Evolutionary conservation across 2,113 vertebrate genomes (phyloP), one percentile per base, ranked within the genome.

Genomic region (Antennarius striatus): DNA sequence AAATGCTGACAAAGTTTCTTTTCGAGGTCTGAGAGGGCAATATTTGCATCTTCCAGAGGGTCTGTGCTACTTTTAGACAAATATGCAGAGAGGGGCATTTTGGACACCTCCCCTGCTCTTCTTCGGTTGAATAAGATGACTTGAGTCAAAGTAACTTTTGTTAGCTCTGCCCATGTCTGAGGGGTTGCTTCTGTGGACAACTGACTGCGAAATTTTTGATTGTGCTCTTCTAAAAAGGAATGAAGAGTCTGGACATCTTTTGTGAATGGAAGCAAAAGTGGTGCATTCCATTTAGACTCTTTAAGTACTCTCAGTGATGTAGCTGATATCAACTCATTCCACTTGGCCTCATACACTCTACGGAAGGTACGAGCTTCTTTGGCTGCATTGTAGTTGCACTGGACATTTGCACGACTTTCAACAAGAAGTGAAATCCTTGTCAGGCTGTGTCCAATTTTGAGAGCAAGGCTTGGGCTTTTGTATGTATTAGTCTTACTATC

Each of bases 111-210:
- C 10, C 49, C 54, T 10, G 71, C 43, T 51, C 80, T 64, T 22
- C 73, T 46, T 4, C 73, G 39, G 56, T 84, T 86, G 48, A 87
- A 83, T 39, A 87, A 22, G 11, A 81, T 70, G 4, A 83, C 69
- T 58, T 83, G 62, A 1, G 80, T 63, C 56, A 87, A 28, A 8
- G 46, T 69, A 0, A 86, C n/a, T 30, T 84, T 86, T 4, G 75
- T 30, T 16, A 86, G 49, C 10, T 80, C 10, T n/a, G 61, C 11
- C 56, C 57, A 83, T 10, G 28, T 46, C 58, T 64, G 28, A 2
- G 22, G 9, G 2, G 56, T 45, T 12, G 30, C 12, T 12, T 80
- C 45, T 51, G 28, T 2, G 4, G 61, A 70, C 10, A 79, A 7
- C 5, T 71, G 9, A 7, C 10, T 40, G 13, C 16, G 8, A 4